A percentile compares a stretch with the other conserved stretches of the same genome.
These are phyloP conservation scores for Cecropterus lyciades DNA, from an alignment of 1,140 invertebrate genomes.

Conservation along the genomic window DNA sequence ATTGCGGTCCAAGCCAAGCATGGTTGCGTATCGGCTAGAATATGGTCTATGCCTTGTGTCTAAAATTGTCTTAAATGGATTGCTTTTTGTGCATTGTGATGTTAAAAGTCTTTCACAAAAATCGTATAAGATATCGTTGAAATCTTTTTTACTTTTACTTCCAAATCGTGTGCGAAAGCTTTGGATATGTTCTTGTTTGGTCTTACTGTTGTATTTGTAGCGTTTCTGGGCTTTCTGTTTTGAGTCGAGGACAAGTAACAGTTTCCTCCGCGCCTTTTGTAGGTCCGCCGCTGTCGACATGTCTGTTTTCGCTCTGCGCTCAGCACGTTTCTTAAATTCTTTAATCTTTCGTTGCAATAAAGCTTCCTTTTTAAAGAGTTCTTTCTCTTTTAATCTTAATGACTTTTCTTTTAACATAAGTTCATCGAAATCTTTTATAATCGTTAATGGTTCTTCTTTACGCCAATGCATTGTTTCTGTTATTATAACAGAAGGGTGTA, in stretches of 20 bases:
- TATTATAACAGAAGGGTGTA: too few species aligned
- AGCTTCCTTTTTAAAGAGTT: conserved; percentile 37
- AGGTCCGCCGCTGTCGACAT: conserved; percentile 32
- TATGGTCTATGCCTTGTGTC: not conserved
- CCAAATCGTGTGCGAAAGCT: not conserved
- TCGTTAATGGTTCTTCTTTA: too few species aligned
- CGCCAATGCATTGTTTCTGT: too few species aligned
- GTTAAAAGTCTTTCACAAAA: not conserved
- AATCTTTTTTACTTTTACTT: not conserved
- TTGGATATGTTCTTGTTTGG: not conserved
- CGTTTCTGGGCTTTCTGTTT: conserved; percentile 16
- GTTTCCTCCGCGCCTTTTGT: conserved; percentile 32
- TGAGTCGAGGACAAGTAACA: conserved; percentile 17
- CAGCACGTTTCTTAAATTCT: conserved; percentile 24
- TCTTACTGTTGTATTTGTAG: conserved; percentile 4
- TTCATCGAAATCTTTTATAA: not conserved
- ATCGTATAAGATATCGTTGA: conserved; percentile 4
- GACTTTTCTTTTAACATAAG: conserved; percentile 17
- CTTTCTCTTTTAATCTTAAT: conserved; percentile 34
- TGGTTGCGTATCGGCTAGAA: not conserved
- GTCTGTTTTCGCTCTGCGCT: conserved; percentile 30
- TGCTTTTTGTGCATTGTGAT: not conserved
- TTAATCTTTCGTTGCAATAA: conserved; percentile 31
- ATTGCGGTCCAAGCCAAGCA: not conserved
- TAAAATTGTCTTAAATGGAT: too few species aligned